phyloP scores from a whole-genome alignment of 2,888 invertebrate genomes.

The Troilus luridus region DNA sequence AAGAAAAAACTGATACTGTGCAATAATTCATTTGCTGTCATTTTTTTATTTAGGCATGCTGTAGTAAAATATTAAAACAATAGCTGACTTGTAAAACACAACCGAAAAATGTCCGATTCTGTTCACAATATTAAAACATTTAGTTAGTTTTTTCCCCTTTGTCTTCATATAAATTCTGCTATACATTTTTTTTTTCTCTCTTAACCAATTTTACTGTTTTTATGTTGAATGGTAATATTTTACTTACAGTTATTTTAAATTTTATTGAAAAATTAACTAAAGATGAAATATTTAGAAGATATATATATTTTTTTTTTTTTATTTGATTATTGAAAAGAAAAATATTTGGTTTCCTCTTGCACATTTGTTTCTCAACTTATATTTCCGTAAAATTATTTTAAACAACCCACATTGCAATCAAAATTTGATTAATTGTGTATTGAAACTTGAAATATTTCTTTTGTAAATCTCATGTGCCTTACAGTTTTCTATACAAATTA shows the following conservation, averaged over 20 bases:
- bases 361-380: conserved; percentile 2
- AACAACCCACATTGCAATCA: background rate
- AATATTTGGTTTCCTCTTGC: background rate
- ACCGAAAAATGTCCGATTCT: background rate
- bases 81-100: background rate
- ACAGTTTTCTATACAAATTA: conserved; percentile 33
- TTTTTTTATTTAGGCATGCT: background rate
- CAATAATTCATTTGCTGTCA: conserved; percentile 13
- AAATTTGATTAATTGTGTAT: background rate
- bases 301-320: background rate
- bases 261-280: background rate
- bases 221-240: background rate
- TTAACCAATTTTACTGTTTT: background rate
- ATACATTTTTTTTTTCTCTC: background rate
- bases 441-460: background rate
- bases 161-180: background rate
- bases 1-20: background rate
- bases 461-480: conserved; percentile 50
- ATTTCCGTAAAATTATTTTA: conserved; percentile 2
- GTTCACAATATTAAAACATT: background rate
- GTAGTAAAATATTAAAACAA: background rate
- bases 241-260: background rate
- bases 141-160: background rate
- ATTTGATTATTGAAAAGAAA: background rate
- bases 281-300: background rate